Conservation (phyloP, 2,113 vertebrate genomes). For the Alces alces region DNA sequence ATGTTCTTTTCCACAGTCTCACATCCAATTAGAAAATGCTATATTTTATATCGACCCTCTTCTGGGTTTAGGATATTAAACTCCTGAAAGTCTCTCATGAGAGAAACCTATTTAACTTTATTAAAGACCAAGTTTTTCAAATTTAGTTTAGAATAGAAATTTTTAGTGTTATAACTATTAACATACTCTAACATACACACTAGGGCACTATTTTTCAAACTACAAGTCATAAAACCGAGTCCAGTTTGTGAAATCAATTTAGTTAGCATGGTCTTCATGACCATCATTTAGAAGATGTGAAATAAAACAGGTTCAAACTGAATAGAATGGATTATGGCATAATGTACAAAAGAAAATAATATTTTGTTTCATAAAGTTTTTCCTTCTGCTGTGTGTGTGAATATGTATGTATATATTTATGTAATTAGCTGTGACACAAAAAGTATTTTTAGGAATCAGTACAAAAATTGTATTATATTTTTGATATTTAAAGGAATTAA, state of each 20-base stretch:
- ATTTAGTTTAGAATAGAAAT: constrained; percentile 40
- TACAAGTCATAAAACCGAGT: not conserved
- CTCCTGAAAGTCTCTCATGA: not conserved
- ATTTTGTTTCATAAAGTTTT: not conserved
- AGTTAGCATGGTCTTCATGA: not conserved
- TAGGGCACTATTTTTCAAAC: not conserved
- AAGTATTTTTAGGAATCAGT: not conserved
- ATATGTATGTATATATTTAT: not conserved
- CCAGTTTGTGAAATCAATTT: not conserved
- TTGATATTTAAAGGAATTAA: not conserved
- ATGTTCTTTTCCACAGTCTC: not conserved
- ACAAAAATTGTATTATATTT: not conserved
- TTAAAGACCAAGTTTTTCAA: not conserved
- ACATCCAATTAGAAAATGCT: not conserved
- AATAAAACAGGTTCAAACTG: not conserved
- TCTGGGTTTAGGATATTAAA: not conserved
- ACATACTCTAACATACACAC: not conserved
- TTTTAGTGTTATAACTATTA: not conserved
- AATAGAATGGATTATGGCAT: not conserved
- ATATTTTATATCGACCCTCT: not conserved
- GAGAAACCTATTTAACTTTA: not conserved
- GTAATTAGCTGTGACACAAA: not conserved
- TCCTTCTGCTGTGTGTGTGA: not conserved
- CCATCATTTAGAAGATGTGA: not conserved
- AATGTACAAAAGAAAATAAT: not conserved